These are phyloP conservation scores for Dryoscopus gambensis DNA, from an alignment of 2,113 vertebrate species.

Conservation along the genomic window DNA sequence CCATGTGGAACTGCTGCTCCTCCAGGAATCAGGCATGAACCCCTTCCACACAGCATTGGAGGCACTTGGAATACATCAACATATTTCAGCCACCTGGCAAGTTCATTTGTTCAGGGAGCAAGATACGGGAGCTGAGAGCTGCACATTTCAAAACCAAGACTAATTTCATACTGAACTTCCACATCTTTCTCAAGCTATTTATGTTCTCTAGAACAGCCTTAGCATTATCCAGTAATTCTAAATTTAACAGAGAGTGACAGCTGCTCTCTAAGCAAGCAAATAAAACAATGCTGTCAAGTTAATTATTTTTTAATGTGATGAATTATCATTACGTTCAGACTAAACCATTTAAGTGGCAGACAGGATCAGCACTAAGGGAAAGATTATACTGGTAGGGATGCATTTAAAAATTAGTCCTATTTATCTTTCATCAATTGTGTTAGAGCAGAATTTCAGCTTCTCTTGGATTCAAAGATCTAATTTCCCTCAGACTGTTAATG, in stretches of 20 bases:
- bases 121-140: background rate
- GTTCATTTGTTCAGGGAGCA: background rate
- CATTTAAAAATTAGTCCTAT: background rate
- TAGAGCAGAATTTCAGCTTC: background rate
- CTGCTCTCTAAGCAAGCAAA: constrained; percentile 36
- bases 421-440: background rate
- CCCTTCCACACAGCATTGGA: background rate
- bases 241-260: constrained; percentile 37
- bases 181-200: constrained; percentile 21
- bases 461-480: background rate
- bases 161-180: background rate
- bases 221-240: background rate
- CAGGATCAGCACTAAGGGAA: background rate
- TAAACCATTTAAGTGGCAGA: background rate
- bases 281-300: constrained; percentile 33
- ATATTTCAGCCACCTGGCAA: background rate
- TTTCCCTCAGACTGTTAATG: background rate
- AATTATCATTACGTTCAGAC: constrained; percentile 6
- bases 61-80: background rate
- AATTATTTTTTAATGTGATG: constrained; percentile 38
- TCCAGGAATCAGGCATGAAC: background rate
- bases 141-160: background rate
- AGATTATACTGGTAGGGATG: background rate
- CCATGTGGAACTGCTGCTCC: background rate
- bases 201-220: background rate